phyloP scores from a whole-genome alignment of 2,113 vertebrate genomes.

The Oncorhynchus mykiss region DNA sequence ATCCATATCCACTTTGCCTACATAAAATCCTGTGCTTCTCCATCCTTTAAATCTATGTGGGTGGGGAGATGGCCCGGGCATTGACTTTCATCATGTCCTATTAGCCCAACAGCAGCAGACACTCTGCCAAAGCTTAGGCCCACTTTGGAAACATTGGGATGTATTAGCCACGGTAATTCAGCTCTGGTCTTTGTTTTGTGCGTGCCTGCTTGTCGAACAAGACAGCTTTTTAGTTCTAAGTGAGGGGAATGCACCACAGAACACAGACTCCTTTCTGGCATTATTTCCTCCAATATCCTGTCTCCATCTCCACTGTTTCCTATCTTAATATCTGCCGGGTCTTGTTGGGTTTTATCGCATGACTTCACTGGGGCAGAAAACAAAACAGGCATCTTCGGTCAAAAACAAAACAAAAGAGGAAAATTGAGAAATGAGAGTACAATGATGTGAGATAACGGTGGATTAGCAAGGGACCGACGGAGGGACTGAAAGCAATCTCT shows the following conservation, averaged over 20 bases:
- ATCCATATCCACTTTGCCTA: slow-evolving; percentile 56
- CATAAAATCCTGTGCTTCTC: slow-evolving; percentile 43
- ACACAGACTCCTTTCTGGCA: slow-evolving; percentile 1
- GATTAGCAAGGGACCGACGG: background rate
- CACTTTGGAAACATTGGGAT: slow-evolving; percentile 51
- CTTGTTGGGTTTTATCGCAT: background rate
- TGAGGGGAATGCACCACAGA: slow-evolving; percentile 61
- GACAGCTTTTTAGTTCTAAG: slow-evolving; percentile 68
- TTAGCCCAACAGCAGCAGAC: slow-evolving; percentile 57
- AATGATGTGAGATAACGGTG: background rate
- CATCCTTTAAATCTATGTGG: slow-evolving; percentile 49
- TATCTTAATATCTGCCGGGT: slow-evolving; percentile 3
- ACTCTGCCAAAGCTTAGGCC: slow-evolving; percentile 46
- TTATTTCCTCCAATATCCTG: slow-evolving; percentile 24
- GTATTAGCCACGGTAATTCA: slow-evolving; percentile 62
- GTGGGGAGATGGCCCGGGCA: slow-evolving; percentile 34
- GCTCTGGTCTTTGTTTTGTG: slow-evolving; percentile 60
- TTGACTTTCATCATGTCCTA: slow-evolving; percentile 62
- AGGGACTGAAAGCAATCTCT: background rate
- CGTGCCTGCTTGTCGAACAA: slow-evolving; percentile 66
- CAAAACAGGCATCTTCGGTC: background rate
- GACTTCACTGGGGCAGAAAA: background rate
- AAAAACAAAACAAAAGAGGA: background rate
- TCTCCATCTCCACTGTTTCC: slow-evolving; percentile 1
- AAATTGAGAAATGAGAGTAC: background rate